Percentiles rank a stretch among this genome's conserved stretches.
These are phyloP conservation scores for Listrodromus nycthemerus DNA, from an alignment of 2,888 invertebrate genomes.

Conservation along the genomic window DNA sequence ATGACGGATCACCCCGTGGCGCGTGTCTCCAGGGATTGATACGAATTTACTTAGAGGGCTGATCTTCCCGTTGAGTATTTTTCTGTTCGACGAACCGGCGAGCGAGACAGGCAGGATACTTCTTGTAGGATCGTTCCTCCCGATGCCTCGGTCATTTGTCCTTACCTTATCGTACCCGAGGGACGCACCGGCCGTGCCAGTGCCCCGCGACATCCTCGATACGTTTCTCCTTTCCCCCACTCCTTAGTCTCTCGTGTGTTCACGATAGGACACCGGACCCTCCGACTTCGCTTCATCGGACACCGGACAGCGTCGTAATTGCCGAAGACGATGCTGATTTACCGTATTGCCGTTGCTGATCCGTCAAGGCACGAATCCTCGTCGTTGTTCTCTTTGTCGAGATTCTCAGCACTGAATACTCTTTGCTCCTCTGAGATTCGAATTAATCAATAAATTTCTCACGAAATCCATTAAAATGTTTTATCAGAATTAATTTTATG, in stretches of 20 bases:
- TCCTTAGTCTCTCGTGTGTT: constrained; percentile 33
- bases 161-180: constrained; percentile 83
- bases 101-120: constrained; percentile 16
- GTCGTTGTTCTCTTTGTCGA: constrained; percentile 38
- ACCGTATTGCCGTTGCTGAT: constrained; percentile 51
- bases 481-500: constrained; percentile 42
- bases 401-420: constrained; percentile 31
- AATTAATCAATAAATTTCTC: background rate
- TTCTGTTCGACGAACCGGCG: constrained; percentile 72
- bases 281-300: constrained; percentile 50
- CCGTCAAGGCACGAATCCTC: constrained; percentile 28
- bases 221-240: constrained; percentile 56
- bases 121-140: constrained; percentile 65
- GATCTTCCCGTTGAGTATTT: constrained; percentile 80
- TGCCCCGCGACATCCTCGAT: constrained; percentile 56
- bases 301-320: constrained; percentile 60
- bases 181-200: constrained; percentile 72
- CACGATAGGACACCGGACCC: constrained; percentile 31
- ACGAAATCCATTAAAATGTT: constrained; percentile 5
- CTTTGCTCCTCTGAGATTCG: background rate
- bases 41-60: constrained; percentile 84
- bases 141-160: constrained; percentile 82
- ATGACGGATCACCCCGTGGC: constrained; percentile 80
- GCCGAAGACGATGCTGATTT: constrained; percentile 65
- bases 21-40: constrained; percentile 80